Percentiles rank a stretch among this genome's conserved stretches.
Evolutionary conservation across 2,888 invertebrate genomes (phyloP).

Genomic region (Patella ulyssiponensis): DNA sequence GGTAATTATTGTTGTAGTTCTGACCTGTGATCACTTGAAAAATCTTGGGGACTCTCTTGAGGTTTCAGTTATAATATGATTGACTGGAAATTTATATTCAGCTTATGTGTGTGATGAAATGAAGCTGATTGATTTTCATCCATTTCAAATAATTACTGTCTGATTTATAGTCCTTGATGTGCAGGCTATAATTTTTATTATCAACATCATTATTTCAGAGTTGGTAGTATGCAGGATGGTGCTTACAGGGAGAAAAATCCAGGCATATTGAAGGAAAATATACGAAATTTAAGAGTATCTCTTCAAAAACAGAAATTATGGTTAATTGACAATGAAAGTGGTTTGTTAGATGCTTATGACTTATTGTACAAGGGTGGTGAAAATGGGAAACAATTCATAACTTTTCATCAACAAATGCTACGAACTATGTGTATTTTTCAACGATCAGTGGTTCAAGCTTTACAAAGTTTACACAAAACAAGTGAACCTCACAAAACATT

Average conservation of each 20-base stretch:
- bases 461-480: constrained; percentile 38
- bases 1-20: no score
- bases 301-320: constrained; percentile 64
- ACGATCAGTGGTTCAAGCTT: constrained; percentile 50
- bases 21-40: no score
- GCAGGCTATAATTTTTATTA: no score
- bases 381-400: constrained; percentile 51
- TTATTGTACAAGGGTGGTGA: constrained; percentile 57
- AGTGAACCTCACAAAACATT: constrained; percentile 47
- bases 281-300: constrained; percentile 70
- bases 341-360: constrained; percentile 70
- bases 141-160: no score
- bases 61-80: no score
- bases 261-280: constrained; percentile 65
- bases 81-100: no score
- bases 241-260: constrained; percentile 68
- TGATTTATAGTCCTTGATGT: no score
- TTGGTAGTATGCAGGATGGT: constrained; percentile 73
- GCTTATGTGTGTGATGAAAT: no score
- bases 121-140: no score
- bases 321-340: constrained; percentile 73
- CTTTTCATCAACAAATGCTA: constrained; percentile 66
- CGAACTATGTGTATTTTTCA: constrained; percentile 69
- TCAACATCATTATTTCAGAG: constrained; percentile 52
- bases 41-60: no score